Evolutionary conservation across 2,113 vertebrate genomes (phyloP).

Genomic region (Silurus glanis): DNA sequence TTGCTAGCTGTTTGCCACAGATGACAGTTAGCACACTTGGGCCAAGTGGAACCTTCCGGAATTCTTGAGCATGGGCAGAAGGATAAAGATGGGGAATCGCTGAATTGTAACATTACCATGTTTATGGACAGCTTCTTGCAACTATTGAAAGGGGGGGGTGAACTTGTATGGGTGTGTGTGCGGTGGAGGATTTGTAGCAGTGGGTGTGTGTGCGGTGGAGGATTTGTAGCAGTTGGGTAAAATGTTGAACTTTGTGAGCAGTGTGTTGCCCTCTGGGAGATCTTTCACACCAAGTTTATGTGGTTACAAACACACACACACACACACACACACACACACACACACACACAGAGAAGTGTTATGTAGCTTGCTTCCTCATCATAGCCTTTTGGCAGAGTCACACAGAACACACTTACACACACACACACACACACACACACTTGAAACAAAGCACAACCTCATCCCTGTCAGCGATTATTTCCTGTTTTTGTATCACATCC

Average conservation of each 20-base stretch:
- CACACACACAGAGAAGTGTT: conserved; percentile 19
- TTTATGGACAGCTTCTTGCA: not conserved
- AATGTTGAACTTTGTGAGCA: not conserved
- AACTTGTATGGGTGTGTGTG: not conserved
- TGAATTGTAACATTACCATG: not conserved
- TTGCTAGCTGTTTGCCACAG: not conserved
- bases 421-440: conserved; percentile 23
- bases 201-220: not conserved
- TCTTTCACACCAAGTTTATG: conserved; percentile 12
- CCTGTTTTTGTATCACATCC: conserved; percentile 61
- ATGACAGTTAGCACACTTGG: not conserved
- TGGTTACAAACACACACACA: conserved; percentile 9
- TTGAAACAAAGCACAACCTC: conserved; percentile 42
- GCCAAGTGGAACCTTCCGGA: not conserved
- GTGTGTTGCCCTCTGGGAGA: conserved; percentile 9
- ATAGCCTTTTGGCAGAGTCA: not conserved
- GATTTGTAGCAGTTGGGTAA: conserved; percentile 13
- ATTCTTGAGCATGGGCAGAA: not conserved
- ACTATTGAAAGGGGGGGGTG: too few species aligned
- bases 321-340: conserved; percentile 2
- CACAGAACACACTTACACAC: not conserved
- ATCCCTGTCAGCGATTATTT: conserved; percentile 59
- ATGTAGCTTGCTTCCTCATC: conserved; percentile 13
- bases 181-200: too few species aligned
- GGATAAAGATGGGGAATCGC: not conserved